Conservation (phyloP, 2,888 invertebrate species). For the Asteroscopus sphinx region DNA sequence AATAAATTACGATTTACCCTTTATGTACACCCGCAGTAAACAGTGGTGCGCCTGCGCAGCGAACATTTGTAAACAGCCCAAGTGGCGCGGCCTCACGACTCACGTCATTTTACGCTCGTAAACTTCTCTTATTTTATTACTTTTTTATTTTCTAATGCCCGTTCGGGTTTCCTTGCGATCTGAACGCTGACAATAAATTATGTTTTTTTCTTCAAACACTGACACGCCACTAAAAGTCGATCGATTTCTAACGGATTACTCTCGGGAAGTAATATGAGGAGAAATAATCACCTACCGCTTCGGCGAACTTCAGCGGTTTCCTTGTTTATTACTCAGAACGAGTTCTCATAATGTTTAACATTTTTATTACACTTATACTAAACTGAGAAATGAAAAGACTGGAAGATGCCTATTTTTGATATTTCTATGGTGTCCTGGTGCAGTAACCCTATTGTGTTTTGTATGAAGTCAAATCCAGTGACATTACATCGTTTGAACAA, state of each 20-base stretch:
- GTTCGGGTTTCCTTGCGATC: constrained; percentile 88
- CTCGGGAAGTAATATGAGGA: constrained; percentile 84
- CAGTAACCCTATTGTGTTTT: not conserved
- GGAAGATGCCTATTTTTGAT: constrained; percentile 27
- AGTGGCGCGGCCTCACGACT: constrained; percentile 81
- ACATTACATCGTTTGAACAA: too few species aligned
- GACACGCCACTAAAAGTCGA: constrained; percentile 89
- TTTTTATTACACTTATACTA: constrained; percentile 60
- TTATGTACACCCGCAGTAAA: constrained; percentile 68
- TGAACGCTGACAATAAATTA: constrained; percentile 89
- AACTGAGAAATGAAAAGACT: constrained; percentile 40
- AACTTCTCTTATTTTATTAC: constrained; percentile 87
- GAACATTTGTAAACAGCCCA: constrained; percentile 77
- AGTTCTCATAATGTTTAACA: constrained; percentile 72
- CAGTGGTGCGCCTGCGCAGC: constrained; percentile 69
- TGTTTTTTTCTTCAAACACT: constrained; percentile 87
- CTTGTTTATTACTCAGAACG: constrained; percentile 86
- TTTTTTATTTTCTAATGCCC: constrained; percentile 88
- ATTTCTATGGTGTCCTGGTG: constrained; percentile 21
- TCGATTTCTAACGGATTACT: constrained; percentile 90
- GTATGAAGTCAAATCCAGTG: not conserved
- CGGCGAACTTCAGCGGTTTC: constrained; percentile 86
- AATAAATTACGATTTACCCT: constrained; percentile 83
- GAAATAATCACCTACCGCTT: constrained; percentile 84
- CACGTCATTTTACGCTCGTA: constrained; percentile 89